Conservation (phyloP, 53 echinoderm and acorn worm genomes). For the Hippasteria phrygiana region DNA sequence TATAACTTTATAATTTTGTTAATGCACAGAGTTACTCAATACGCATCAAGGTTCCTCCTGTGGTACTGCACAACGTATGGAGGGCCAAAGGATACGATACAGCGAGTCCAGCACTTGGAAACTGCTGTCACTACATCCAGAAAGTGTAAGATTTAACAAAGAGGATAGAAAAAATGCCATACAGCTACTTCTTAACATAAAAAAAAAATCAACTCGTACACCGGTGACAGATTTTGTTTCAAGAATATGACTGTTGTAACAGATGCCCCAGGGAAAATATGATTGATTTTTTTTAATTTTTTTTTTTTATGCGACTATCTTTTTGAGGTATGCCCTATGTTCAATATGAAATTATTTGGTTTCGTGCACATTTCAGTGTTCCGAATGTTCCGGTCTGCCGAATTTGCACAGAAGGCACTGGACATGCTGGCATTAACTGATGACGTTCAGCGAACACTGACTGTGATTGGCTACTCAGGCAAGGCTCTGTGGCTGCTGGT, state of each 20-base stretch:
- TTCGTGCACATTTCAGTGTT: no score
- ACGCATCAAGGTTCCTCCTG: slow-evolving; percentile 76
- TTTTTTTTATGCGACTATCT: no score
- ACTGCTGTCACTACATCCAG: slow-evolving; percentile 77
- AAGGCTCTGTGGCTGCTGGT: slow-evolving; percentile 79
- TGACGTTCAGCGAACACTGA: slow-evolving; percentile 70
- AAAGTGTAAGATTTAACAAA: slow-evolving; percentile 73
- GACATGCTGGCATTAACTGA: slow-evolving; percentile 75
- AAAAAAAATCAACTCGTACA: no score
- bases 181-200: neutral
- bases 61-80: slow-evolving; percentile 76
- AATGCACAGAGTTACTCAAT: slow-evolving; percentile 80
- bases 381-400: slow-evolving; percentile 78
- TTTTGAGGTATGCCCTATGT: no score
- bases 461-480: slow-evolving; percentile 72
- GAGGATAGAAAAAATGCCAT: neutral
- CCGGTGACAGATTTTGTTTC: no score
- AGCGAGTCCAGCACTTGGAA: slow-evolving; percentile 77
- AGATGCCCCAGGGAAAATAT: neutral
- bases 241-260: neutral
- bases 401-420: slow-evolving; percentile 79
- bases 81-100: slow-evolving; percentile 25
- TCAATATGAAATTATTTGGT: no score
- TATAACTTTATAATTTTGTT: no score
- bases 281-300: neutral